Evolutionary conservation across 2,113 vertebrate genomes (phyloP).

Genomic region (Tinamus guttatus): DNA sequence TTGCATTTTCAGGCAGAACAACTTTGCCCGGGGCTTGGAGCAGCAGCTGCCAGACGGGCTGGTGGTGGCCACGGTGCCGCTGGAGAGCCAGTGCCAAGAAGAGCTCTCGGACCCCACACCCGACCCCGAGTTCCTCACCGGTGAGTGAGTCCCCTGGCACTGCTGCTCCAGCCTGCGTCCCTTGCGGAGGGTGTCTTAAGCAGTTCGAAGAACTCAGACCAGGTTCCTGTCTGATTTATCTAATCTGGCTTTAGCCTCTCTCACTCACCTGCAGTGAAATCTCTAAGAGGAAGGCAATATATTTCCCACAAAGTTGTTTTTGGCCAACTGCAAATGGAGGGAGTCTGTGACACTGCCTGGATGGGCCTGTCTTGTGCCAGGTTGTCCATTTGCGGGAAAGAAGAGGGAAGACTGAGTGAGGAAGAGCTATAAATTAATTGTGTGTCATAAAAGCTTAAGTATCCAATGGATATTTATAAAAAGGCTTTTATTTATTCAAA

Average conservation of each 20-base stretch:
- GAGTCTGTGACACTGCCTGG: not conserved
- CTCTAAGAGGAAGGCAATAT: not conserved
- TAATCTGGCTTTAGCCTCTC: not conserved
- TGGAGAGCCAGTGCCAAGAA: conserved; percentile 95
- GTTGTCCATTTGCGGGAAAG: not conserved
- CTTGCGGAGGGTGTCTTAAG: not conserved
- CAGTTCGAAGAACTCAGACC: not conserved
- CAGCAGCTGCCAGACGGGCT: conserved; percentile 97
- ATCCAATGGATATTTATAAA: not conserved
- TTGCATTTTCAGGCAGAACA: conserved; percentile 89
- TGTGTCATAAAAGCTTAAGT: not conserved
- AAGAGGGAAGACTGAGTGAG: not conserved
- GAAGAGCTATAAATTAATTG: not conserved
- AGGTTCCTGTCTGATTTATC: too few relatives aligned
- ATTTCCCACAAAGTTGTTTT: not conserved
- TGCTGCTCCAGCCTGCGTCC: not conserved
- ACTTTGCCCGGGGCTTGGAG: conserved; percentile 95
- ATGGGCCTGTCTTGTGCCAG: not conserved
- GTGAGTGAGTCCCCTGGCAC: conserved; percentile 74
- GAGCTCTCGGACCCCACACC: conserved; percentile 92
- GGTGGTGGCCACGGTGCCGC: conserved; percentile 91
- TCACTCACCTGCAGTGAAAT: not conserved
- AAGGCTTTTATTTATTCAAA: not conserved
- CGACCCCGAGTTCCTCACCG: conserved; percentile 93
- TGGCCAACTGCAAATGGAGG: not conserved